phyloP scores from a whole-genome alignment of 1,140 invertebrate species.

The Solen grandis region DNA sequence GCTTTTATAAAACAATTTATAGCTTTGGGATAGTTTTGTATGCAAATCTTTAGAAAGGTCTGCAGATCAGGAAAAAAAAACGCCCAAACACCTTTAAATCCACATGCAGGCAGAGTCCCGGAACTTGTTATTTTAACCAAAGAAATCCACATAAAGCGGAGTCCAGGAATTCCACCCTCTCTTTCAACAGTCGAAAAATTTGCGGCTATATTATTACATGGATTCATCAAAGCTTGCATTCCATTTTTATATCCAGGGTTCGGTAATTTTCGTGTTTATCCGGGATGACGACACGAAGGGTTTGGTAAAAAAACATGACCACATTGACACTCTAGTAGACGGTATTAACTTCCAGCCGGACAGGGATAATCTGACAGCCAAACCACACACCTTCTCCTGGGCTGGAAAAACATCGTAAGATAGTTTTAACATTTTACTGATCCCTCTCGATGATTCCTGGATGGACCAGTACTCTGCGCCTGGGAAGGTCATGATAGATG shows the following conservation, averaged over 20 bases:
- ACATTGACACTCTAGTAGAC: slow-evolving; percentile 37
- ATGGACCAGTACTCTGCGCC: no score
- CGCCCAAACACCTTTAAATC: no score
- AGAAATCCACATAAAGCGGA: slow-evolving; percentile 8
- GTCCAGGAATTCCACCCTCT: neutral
- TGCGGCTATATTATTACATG: neutral
- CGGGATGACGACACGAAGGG: slow-evolving; percentile 35
- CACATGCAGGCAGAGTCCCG: no score
- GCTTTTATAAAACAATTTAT: no score
- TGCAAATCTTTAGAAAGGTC: no score
- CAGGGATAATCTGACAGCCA: neutral
- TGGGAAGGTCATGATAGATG: no score
- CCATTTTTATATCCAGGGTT: slow-evolving; percentile 8
- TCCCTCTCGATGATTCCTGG: no score
- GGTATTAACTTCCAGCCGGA: slow-evolving; percentile 17
- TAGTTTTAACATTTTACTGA: neutral
- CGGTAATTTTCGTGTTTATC: slow-evolving; percentile 15
- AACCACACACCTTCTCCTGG: slow-evolving; percentile 24
- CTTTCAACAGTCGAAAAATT: neutral
- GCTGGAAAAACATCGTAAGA: slow-evolving; percentile 22
- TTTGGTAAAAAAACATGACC: slow-evolving; percentile 17
- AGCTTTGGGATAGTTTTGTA: no score
- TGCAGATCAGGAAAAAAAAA: no score
- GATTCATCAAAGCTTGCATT: neutral
- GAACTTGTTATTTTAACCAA: no score